These are phyloP conservation scores for Excalfactoria chinensis DNA, from an alignment of 2,113 vertebrate genomes.

Conservation along the genomic window DNA sequence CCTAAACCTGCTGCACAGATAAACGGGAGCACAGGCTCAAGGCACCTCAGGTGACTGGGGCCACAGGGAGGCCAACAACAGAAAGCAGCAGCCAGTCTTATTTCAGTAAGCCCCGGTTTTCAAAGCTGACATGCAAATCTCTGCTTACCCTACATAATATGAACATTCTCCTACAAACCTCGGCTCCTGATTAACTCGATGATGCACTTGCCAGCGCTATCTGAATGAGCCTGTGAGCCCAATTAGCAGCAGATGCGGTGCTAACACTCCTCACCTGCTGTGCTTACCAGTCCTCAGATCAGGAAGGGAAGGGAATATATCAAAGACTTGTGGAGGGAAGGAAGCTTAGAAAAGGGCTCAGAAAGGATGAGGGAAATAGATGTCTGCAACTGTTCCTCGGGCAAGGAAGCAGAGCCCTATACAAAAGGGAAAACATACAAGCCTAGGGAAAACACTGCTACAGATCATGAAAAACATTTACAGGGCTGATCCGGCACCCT, in stretches of 20 bases:
- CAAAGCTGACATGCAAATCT: constrained; percentile 59
- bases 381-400: constrained; percentile 53
- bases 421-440: constrained; percentile 30
- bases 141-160: constrained; percentile 63
- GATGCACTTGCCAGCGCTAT: constrained; percentile 49
- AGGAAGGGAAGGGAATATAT: constrained; percentile 73
- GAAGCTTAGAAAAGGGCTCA: constrained; percentile 65
- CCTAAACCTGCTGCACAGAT: not conserved
- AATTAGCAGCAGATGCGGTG: constrained; percentile 73
- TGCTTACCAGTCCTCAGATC: constrained; percentile 68
- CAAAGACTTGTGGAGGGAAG: constrained; percentile 45
- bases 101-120: constrained; percentile 26
- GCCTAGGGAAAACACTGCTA: constrained; percentile 37
- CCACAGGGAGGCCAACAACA: not conserved
- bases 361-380: constrained; percentile 64
- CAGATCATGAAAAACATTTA: constrained; percentile 30
- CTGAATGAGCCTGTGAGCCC: constrained; percentile 68
- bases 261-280: constrained; percentile 70
- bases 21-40: not conserved
- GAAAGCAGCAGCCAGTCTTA: constrained; percentile 4
- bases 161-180: constrained; percentile 53
- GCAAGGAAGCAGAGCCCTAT: constrained; percentile 52
- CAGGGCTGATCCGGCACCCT: not conserved
- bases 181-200: constrained; percentile 63
- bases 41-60: not conserved